These are phyloP conservation scores for Oscheius sp. DNA, from an alignment of 2,888 invertebrate genomes.

Conservation along the genomic window DNA sequence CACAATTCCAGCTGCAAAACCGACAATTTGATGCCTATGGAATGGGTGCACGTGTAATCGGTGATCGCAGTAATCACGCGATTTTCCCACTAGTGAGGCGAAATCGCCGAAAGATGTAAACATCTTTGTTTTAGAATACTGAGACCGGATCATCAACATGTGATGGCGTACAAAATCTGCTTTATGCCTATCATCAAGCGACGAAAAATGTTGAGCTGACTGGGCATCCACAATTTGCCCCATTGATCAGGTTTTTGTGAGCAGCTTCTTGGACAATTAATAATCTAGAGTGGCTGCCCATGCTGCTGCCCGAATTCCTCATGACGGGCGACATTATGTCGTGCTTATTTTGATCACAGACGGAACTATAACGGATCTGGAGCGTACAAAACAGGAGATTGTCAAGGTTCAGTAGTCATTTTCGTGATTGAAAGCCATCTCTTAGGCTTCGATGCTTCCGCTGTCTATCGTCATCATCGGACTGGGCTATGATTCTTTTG, in stretches of 20 bases:
- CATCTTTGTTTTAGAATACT: constrained; percentile 20
- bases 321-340: constrained; percentile 72
- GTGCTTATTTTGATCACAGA: constrained; percentile 77
- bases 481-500: constrained; percentile 77
- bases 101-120: background rate
- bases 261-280: constrained; percentile 10
- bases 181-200: constrained; percentile 74
- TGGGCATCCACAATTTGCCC: constrained; percentile 77
- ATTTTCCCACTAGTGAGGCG: constrained; percentile 65
- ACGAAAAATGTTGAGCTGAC: constrained; percentile 71
- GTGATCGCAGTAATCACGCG: constrained; percentile 69
- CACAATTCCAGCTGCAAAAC: constrained; percentile 57
- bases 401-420: constrained; percentile 52
- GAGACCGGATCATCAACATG: constrained; percentile 72
- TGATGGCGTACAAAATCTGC: constrained; percentile 73
- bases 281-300: constrained; percentile 49
- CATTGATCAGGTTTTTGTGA: constrained; percentile 74
- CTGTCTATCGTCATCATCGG: constrained; percentile 78
- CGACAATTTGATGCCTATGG: constrained; percentile 70
- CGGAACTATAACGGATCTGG: constrained; percentile 77
- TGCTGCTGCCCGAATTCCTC: constrained; percentile 50
- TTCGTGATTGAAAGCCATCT: background rate
- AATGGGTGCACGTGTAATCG: constrained; percentile 75
- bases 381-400: constrained; percentile 73
- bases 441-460: constrained; percentile 75